These are phyloP conservation scores for Physella acuta DNA, from an alignment of 1,140 invertebrate genomes.

Conservation along the genomic window DNA sequence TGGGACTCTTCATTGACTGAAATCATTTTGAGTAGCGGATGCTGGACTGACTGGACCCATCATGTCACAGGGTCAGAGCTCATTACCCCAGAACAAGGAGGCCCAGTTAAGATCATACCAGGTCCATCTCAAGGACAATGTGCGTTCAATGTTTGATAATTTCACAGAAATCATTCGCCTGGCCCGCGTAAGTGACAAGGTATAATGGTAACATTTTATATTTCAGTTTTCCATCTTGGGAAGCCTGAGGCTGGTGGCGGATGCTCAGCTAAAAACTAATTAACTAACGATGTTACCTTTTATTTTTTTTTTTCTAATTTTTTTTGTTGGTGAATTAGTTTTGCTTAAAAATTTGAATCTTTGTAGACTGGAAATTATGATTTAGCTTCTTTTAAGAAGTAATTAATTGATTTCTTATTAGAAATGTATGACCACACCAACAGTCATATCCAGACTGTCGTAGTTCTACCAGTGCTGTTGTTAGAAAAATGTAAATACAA, in stretches of 20 bases:
- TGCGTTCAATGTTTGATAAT: slow-evolving; percentile 95
- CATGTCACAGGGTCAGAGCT: slow-evolving; percentile 55
- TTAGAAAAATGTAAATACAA: too few species aligned
- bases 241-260: slow-evolving; percentile 17
- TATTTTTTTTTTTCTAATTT: not conserved
- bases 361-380: not conserved
- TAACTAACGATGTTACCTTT: not conserved
- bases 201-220: slow-evolving; percentile 17
- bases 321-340: too few species aligned
- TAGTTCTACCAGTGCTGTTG: too few species aligned
- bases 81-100: slow-evolving; percentile 87
- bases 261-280: not conserved
- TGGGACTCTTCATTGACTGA: too few species aligned
- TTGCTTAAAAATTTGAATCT: not conserved
- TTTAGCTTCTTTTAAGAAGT: not conserved
- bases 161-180: slow-evolving; percentile 94
- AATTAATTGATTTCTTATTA: not conserved
- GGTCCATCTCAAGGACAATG: slow-evolving; percentile 89
- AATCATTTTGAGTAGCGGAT: too few species aligned
- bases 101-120: slow-evolving; percentile 90
- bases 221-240: not conserved
- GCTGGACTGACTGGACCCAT: too few species aligned
- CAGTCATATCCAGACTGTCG: too few species aligned
- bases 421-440: too few species aligned
- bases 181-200: slow-evolving; percentile 67